Evolutionary conservation across 2,113 vertebrate genomes (phyloP).

Genomic region (Elgaria multicarinata): DNA sequence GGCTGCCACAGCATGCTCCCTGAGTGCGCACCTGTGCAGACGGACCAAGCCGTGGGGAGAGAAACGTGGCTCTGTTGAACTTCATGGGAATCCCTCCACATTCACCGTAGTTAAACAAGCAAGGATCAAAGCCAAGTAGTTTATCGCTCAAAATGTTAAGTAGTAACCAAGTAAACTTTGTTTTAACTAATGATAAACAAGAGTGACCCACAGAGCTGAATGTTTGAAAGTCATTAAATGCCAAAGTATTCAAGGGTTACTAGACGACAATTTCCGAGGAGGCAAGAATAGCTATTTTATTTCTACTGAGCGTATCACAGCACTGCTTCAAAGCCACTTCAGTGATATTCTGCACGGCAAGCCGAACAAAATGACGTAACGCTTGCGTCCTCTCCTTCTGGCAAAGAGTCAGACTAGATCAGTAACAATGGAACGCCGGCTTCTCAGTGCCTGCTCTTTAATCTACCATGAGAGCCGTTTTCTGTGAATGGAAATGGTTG

Average conservation of each 20-base stretch:
- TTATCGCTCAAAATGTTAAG: not conserved
- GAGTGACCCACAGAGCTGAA: not conserved
- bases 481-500: not conserved
- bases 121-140: not conserved
- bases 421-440: not conserved
- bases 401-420: not conserved
- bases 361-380: not conserved
- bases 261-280: conserved; percentile 8
- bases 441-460: not conserved
- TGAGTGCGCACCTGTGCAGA: not conserved
- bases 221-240: not conserved
- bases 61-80: not conserved
- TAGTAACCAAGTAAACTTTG: not conserved
- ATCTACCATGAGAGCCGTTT: too few relatives aligned
- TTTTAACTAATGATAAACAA: not conserved
- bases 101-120: too few relatives aligned
- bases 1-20: not conserved
- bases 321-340: conserved; percentile 13
- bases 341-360: not conserved
- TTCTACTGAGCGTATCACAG: not conserved
- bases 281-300: not conserved
- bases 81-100: too few relatives aligned
- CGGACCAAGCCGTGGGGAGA: not conserved
- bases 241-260: not conserved
- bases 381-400: not conserved